Evolutionary conservation across 2,113 vertebrate species (phyloP).

Genomic region (Caloenas nicobarica): DNA sequence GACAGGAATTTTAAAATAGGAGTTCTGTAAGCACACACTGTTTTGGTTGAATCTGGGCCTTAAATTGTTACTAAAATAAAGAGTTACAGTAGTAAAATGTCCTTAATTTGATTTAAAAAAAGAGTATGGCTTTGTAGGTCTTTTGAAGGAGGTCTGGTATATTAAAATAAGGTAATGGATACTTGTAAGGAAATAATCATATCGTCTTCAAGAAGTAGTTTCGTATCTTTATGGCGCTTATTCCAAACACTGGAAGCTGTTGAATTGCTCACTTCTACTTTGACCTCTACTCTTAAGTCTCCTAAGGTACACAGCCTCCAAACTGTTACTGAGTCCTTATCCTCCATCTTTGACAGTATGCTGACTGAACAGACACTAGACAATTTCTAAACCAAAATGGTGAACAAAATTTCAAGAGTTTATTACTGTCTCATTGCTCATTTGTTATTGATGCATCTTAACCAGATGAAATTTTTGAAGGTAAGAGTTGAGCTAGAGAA

Average conservation of each 20-base stretch:
- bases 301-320: accelerated
- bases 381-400: not conserved
- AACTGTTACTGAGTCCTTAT: not conserved
- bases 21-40: accelerated
- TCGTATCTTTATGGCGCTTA: accelerated
- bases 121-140: not conserved
- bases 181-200: not conserved
- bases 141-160: not conserved
- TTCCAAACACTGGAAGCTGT: not conserved
- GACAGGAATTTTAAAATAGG: not conserved
- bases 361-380: not conserved
- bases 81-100: not conserved
- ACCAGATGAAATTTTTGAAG: not conserved
- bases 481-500: not conserved
- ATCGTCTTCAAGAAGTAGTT: not conserved
- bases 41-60: not conserved
- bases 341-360: not conserved
- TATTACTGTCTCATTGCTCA: not conserved
- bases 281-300: not conserved
- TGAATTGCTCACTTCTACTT: not conserved
- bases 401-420: not conserved
- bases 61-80: not conserved
- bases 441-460: not conserved
- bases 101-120: not conserved
- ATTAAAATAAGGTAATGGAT: not conserved